These are phyloP conservation scores for Lepidurus apus DNA, from an alignment of 1,140 invertebrate genomes.

Conservation along the genomic window DNA sequence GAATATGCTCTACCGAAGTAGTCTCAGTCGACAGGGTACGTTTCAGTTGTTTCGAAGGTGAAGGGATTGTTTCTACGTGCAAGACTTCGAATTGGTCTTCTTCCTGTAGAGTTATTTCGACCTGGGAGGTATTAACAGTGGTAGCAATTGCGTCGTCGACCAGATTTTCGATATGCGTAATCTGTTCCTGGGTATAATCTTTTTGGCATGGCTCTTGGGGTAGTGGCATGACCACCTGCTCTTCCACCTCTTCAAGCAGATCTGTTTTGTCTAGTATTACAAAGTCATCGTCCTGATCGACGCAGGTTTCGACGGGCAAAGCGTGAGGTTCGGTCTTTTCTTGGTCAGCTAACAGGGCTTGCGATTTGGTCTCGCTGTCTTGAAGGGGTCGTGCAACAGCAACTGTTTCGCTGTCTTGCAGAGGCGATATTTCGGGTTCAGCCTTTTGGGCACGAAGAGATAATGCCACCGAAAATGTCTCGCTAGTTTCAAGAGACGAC, in stretches of 20 bases:
- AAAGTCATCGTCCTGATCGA: slow-evolving; percentile 27
- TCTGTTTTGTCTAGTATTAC: slow-evolving; percentile 21
- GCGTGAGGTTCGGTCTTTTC: too few species aligned
- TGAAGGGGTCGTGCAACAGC: too few species aligned
- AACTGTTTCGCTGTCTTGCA: too few species aligned
- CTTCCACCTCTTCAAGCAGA: neutral
- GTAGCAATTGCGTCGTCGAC: slow-evolving; percentile 31
- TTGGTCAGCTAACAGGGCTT: too few species aligned
- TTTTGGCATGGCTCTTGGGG: neutral
- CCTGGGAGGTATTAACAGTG: neutral
- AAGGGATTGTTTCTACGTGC: neutral
- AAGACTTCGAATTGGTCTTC: slow-evolving; percentile 19
- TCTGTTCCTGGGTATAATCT: neutral
- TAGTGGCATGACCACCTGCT: neutral
- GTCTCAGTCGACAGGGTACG: slow-evolving; percentile 10
- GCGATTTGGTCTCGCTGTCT: too few species aligned
- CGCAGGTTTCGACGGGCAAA: neutral
- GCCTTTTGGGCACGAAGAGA: too few species aligned
- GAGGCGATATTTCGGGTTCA: too few species aligned
- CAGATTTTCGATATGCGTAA: slow-evolving; percentile 19
- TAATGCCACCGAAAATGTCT: too few species aligned
- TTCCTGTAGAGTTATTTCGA: neutral
- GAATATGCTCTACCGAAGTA: slow-evolving; percentile 26
- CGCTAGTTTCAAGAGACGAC: too few species aligned
- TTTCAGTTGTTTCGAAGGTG: neutral